phyloP scores from a whole-genome alignment of 1,140 invertebrate species.

The Neodiprion virginianus region DNA sequence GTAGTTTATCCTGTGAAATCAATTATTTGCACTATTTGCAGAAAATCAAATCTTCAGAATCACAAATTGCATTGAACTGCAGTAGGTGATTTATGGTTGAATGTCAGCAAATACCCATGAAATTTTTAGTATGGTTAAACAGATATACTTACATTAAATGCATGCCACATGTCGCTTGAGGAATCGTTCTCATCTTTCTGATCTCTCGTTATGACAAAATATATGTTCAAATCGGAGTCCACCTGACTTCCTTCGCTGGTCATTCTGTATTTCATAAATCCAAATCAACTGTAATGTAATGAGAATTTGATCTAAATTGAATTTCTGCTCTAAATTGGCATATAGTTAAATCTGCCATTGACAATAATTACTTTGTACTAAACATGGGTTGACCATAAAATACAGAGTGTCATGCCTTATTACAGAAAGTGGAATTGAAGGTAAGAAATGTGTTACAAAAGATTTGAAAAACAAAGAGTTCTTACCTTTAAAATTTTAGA shows the following conservation, averaged over 20 bases:
- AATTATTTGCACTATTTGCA: too few relatives aligned
- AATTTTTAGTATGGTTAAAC: constrained; percentile 7
- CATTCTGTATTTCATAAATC: constrained; percentile 24
- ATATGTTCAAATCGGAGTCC: constrained; percentile 43
- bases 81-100: not conserved
- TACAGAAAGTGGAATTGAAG: too few relatives aligned
- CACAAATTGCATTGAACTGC: constrained; percentile 8
- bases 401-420: too few relatives aligned
- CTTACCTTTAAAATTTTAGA: too few relatives aligned
- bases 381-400: too few relatives aligned
- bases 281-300: not conserved
- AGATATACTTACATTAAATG: constrained; percentile 51
- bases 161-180: constrained; percentile 55
- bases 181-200: constrained; percentile 48
- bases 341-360: too few relatives aligned
- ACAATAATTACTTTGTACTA: too few relatives aligned
- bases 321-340: too few relatives aligned
- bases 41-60: not conserved
- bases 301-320: too few relatives aligned
- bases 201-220: constrained; percentile 52
- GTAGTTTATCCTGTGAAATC: too few relatives aligned
- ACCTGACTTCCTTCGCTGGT: constrained; percentile 34
- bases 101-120: constrained; percentile 18
- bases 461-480: too few relatives aligned
- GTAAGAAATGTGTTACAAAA: too few relatives aligned